Evolutionary conservation across 2,888 invertebrate species (phyloP).

Genomic region (Gastracanthus pulcherrimus): DNA sequence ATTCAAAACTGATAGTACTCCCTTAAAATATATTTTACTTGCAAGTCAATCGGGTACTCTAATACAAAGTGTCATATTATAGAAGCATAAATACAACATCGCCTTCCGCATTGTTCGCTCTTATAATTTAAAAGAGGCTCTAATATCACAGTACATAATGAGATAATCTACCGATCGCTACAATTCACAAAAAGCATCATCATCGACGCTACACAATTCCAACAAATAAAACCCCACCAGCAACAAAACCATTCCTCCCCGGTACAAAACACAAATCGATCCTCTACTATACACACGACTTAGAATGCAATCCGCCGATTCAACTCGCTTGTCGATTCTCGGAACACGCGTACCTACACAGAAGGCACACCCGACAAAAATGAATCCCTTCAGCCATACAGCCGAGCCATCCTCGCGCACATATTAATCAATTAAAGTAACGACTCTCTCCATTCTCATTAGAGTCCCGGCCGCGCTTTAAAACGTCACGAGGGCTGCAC

Average conservation of each 20-base stretch:
- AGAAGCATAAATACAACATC: too few relatives aligned
- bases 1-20: too few relatives aligned
- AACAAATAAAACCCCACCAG: too few relatives aligned
- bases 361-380: background rate
- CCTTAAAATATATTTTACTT: too few relatives aligned
- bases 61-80: too few relatives aligned
- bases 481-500: background rate
- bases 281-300: background rate
- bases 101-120: background rate
- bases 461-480: too few relatives aligned
- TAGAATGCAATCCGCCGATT: background rate
- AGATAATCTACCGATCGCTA: background rate
- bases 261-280: background rate
- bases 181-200: too few relatives aligned
- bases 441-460: conserved; percentile 43
- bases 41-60: too few relatives aligned
- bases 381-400: too few relatives aligned
- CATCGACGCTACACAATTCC: too few relatives aligned
- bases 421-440: conserved; percentile 51
- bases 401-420: background rate
- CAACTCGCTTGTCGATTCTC: background rate
- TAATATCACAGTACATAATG: background rate
- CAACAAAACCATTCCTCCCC: too few relatives aligned
- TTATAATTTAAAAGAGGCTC: background rate
- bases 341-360: background rate